A percentile compares a stretch with the other conserved stretches of the same genome.
Evolutionary conservation across 1,140 invertebrate species (phyloP).

Genomic region (Drosophila gunungcola): DNA sequence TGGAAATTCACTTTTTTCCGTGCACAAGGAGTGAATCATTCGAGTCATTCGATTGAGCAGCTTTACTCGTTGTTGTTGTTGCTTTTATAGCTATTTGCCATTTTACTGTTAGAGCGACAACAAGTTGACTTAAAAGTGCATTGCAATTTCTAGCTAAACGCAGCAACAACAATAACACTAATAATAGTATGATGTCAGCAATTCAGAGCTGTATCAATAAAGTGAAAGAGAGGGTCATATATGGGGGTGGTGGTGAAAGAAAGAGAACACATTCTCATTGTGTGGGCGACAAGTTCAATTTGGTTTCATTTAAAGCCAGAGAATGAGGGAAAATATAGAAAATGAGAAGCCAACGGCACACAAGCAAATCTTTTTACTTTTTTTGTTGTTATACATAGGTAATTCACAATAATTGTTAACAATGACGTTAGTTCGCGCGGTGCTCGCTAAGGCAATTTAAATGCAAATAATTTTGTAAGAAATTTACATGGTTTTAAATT

Average conservation of each 20-base stretch:
- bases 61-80: conserved; percentile 4
- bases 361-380: conserved; percentile 13
- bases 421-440: conserved; percentile 32
- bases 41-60: conserved; percentile 36
- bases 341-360: neutral
- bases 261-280: conserved; percentile 25
- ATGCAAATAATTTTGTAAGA: conserved; percentile 78
- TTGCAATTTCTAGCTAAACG: conserved; percentile 62
- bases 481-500: conserved; percentile 79
- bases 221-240: conserved; percentile 2
- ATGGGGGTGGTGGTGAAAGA: neutral
- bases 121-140: conserved; percentile 75
- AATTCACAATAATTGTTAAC: conserved; percentile 81
- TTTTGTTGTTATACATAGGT: conserved; percentile 30
- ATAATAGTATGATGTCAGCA: conserved; percentile 71
- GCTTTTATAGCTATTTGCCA: conserved; percentile 29
- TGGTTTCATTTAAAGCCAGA: conserved; percentile 53
- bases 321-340: conserved; percentile 8
- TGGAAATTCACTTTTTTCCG: neutral
- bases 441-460: conserved; percentile 61
- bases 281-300: conserved; percentile 76
- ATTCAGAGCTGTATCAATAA: conserved; percentile 40
- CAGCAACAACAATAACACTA: conserved; percentile 37
- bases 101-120: conserved; percentile 60
- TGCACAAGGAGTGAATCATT: conserved; percentile 25